Percentiles rank a stretch among this genome's conserved stretches.
Evolutionary conservation across 2,797 vertebrate species (phyloP).

Genomic region (Pteronotus mesoamericanus): DNA sequence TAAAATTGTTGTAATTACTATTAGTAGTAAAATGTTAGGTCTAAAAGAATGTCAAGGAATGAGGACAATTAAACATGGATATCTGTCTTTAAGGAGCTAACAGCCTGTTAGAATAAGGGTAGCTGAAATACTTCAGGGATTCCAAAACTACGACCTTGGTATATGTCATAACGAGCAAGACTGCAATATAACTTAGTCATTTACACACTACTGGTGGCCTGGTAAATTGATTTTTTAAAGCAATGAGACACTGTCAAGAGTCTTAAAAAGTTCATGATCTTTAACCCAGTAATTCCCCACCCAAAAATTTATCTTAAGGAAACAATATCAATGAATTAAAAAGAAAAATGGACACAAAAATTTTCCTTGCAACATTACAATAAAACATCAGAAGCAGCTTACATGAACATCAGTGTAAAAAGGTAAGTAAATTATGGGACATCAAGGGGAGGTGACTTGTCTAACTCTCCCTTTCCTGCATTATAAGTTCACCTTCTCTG

Average conservation of each 20-base stretch:
- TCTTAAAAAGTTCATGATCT: slow-evolving; percentile 25
- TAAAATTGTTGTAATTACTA: slow-evolving; percentile 7
- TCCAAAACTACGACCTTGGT: neutral
- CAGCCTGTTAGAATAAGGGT: neutral
- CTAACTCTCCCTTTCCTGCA: neutral
- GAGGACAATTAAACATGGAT: neutral
- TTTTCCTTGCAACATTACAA: neutral
- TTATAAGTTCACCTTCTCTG: neutral
- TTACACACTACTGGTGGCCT: neutral
- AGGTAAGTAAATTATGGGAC: neutral
- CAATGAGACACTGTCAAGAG: neutral
- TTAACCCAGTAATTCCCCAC: neutral
- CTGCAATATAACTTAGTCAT: neutral
- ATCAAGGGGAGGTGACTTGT: neutral
- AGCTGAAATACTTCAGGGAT: neutral
- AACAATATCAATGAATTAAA: neutral
- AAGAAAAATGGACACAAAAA: neutral
- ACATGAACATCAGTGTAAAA: neutral
- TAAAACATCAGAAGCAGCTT: slow-evolving; percentile 6
- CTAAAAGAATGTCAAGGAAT: neutral
- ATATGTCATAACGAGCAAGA: neutral
- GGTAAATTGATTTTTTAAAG: neutral
- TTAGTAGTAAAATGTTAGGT: slow-evolving; percentile 33
- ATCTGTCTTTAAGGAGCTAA: neutral
- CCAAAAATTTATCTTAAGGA: slow-evolving; percentile 31